Evolutionary conservation across 2,797 vertebrate species (phyloP).

Genomic region (Phyllotis vaccarum): DNA sequence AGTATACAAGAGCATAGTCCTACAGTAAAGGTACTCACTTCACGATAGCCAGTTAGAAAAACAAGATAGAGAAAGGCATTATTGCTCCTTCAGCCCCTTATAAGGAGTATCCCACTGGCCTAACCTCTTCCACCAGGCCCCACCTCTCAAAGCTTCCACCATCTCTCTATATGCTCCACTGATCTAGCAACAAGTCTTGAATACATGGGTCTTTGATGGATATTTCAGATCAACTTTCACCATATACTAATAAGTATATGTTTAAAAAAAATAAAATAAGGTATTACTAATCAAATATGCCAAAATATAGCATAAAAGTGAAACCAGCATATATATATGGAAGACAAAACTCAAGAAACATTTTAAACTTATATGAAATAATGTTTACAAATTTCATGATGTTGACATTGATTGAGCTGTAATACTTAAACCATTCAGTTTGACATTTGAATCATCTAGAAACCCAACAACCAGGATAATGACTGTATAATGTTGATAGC

Average conservation of each 20-base stretch:
- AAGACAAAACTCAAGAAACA: background rate
- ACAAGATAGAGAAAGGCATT: background rate
- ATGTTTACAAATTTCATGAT: conserved; percentile 2
- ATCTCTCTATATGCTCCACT: no score
- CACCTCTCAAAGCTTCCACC: background rate
- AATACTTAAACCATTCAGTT: background rate
- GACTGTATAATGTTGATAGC: background rate
- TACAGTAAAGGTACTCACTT: background rate
- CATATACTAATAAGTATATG: background rate
- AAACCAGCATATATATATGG: background rate
- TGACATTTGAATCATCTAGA: background rate
- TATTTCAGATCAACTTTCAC: background rate
- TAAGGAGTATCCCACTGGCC: background rate
- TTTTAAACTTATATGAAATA: background rate
- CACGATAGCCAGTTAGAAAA: background rate
- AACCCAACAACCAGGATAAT: background rate
- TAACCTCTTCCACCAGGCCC: background rate
- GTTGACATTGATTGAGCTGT: background rate
- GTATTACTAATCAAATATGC: background rate
- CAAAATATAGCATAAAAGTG: background rate
- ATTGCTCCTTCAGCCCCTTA: background rate
- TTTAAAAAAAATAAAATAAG: background rate
- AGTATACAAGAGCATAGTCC: no score
- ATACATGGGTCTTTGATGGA: background rate
- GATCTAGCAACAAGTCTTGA: background rate